Percentiles rank a stretch among this genome's conserved stretches.
Conservation (phyloP, 1,140 invertebrate species). For the Holotrichia oblita region DNA sequence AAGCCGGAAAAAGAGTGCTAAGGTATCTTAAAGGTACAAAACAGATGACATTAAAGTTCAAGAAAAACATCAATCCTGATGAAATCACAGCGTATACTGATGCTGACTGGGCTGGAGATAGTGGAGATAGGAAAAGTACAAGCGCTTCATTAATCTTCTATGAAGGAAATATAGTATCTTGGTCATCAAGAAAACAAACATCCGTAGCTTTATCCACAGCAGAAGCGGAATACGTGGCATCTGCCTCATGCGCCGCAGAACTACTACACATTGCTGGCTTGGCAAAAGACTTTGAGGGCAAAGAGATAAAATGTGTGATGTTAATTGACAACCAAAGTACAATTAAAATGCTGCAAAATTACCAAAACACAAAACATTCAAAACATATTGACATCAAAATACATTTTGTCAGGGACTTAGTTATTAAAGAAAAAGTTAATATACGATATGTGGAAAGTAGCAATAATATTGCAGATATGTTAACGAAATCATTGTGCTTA, state of each 20-base stretch:
- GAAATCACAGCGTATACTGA: not conserved
- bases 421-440: conserved; percentile 11
- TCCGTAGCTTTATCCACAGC: conserved; percentile 58
- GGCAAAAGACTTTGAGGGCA: not conserved
- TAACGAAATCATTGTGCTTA: not conserved
- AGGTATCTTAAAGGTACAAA: conserved; percentile 49
- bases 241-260: conserved; percentile 28
- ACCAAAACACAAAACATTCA: conserved; percentile 43
- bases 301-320: conserved; percentile 50
- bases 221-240: conserved; percentile 63
- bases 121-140: conserved; percentile 53
- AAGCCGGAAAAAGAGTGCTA: conserved; percentile 57
- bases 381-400: conserved; percentile 26
- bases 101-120: conserved; percentile 43
- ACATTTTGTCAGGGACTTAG: not conserved
- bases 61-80: not conserved
- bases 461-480: not conserved
- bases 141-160: conserved; percentile 58
- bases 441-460: not conserved
- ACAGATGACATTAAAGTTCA: not conserved
- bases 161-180: conserved; percentile 55
- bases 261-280: not conserved
- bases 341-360: conserved; percentile 41
- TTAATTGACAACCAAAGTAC: conserved; percentile 58
- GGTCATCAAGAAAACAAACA: conserved; percentile 58